These are phyloP conservation scores for Anguilla japonica DNA, from an alignment of 2,113 vertebrate genomes.

Conservation along the genomic window DNA sequence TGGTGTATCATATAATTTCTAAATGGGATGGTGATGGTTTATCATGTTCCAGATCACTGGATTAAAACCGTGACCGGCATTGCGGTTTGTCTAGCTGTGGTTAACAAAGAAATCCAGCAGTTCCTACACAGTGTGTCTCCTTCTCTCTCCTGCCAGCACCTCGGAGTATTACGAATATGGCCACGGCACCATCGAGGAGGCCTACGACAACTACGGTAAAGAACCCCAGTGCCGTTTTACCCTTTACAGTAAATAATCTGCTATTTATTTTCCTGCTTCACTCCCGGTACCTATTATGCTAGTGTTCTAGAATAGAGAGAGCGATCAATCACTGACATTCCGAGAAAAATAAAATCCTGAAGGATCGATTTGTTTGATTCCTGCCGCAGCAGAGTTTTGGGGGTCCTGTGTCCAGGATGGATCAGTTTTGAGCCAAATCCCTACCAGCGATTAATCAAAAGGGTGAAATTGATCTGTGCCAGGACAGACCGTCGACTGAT, in stretches of 20 bases:
- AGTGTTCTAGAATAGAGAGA: constrained; percentile 15
- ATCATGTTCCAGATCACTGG: background rate
- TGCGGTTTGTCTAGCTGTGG: background rate
- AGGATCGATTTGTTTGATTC: constrained; percentile 58
- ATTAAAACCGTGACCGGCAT: background rate
- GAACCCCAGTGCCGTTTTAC: constrained; percentile 39
- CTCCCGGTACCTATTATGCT: background rate
- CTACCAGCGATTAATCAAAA: constrained; percentile 55
- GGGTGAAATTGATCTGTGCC: constrained; percentile 48
- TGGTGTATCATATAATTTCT: background rate
- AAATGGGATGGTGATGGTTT: background rate
- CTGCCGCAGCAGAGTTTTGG: constrained; percentile 15
- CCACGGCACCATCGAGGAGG: constrained; percentile 85
- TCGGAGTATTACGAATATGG: constrained; percentile 95
- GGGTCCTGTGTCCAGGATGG: constrained; percentile 50
- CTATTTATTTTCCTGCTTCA: background rate
- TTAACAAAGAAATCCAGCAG: background rate
- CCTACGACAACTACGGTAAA: constrained; percentile 95
- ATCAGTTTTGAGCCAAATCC: constrained; percentile 60
- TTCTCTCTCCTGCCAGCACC: constrained; percentile 77
- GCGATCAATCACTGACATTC: constrained; percentile 48
- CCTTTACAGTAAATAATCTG: background rate
- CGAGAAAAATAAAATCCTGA: constrained; percentile 49
- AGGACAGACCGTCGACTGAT: constrained; percentile 40
- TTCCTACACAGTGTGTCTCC: constrained; percentile 38